phyloP scores from a whole-genome alignment of 2,113 vertebrate species.

The Cynocephalus volans region DNA sequence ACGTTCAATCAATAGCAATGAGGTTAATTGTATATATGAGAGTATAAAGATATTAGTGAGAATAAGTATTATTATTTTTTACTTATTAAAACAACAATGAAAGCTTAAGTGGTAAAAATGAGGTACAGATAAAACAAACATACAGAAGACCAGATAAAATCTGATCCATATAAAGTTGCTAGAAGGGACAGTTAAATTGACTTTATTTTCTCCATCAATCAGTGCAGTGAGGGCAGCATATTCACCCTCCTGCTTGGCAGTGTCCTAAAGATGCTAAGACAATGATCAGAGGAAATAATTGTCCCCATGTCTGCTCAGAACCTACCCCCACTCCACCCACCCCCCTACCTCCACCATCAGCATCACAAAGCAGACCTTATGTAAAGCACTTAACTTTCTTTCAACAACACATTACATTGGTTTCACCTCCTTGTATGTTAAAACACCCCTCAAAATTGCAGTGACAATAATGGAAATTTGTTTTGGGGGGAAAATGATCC shows the following conservation, averaged over 20 bases:
- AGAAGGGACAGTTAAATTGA: too few relatives aligned
- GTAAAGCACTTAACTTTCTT: neutral
- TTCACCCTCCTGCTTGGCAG: neutral
- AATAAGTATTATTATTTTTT: neutral
- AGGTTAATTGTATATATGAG: neutral
- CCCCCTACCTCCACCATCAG: neutral
- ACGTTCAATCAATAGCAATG: neutral
- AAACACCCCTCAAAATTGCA: neutral
- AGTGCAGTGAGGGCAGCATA: accelerated
- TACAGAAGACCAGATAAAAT: neutral
- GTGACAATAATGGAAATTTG: neutral
- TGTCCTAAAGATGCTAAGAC: neutral
- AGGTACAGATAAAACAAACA: neutral
- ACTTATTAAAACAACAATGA: slow-evolving; percentile 3
- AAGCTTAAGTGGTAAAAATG: neutral
- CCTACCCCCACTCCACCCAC: neutral
- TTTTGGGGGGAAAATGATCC: neutral
- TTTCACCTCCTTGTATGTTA: neutral
- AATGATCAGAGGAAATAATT: neutral
- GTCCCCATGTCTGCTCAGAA: neutral
- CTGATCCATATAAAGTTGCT: accelerated
- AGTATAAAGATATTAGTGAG: neutral
- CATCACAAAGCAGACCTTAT: neutral
- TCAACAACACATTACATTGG: neutral
- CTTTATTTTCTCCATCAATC: neutral